phyloP scores from a whole-genome alignment of 2,888 invertebrate species.

The Dusona sp. region DNA sequence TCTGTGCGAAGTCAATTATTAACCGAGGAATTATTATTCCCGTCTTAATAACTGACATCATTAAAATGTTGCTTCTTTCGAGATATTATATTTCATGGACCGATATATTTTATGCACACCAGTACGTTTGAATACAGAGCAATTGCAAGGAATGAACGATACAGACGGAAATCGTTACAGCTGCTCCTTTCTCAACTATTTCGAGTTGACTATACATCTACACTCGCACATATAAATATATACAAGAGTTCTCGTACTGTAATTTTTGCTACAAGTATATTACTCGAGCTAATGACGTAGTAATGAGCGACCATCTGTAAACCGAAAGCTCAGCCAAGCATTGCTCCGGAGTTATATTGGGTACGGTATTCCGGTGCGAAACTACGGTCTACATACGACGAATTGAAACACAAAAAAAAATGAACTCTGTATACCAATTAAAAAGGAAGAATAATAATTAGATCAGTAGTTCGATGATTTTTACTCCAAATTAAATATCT shows the following conservation, averaged over 20 bases:
- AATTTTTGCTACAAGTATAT: slow-evolving; percentile 28
- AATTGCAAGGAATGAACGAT: slow-evolving; percentile 25
- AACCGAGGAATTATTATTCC: neutral
- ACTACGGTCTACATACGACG: slow-evolving; percentile 25
- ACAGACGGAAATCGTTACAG: slow-evolving; percentile 49
- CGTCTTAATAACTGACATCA: neutral
- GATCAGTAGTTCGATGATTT: neutral
- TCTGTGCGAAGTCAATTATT: neutral
- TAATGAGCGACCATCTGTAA: slow-evolving; percentile 57
- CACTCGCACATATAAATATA: neutral
- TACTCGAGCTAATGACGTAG: slow-evolving; percentile 54
- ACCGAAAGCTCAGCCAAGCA: slow-evolving; percentile 58
- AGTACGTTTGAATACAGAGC: slow-evolving; percentile 29
- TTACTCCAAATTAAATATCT: neutral
- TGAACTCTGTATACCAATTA: neutral
- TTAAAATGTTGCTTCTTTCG: neutral
- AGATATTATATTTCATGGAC: slow-evolving; percentile 3
- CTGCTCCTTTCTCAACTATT: slow-evolving; percentile 34
- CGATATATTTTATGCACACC: neutral
- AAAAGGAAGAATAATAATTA: slow-evolving; percentile 8
- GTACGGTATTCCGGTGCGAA: slow-evolving; percentile 23
- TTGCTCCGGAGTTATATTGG: slow-evolving; percentile 26
- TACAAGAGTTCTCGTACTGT: neutral
- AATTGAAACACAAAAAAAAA: slow-evolving; percentile 8
- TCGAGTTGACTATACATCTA: neutral